Evolutionary conservation across 1,140 invertebrate genomes (phyloP), one percentile per base, ranked within the genome.

Genomic region (Polyergus mexicanus): DNA sequence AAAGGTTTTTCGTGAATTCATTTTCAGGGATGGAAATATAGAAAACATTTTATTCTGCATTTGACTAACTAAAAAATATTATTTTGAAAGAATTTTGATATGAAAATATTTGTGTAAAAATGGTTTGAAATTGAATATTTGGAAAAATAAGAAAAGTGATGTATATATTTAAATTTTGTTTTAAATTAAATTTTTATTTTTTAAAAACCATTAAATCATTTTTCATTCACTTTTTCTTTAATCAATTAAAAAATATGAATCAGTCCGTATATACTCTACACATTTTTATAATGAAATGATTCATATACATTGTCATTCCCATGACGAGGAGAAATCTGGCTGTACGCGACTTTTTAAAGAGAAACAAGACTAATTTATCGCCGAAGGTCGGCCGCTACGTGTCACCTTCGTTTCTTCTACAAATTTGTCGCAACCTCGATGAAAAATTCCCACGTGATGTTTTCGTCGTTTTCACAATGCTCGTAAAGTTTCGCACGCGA

Each of bases 281-380:
- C 7, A 83, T 72, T 74, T 47, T 47, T 83, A 0, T 28, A 62
- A 22, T 72, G 56, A 47, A 81, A 77, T 56, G 1, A 7, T 6
- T 35, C 35, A 3, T 71, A 3, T 71, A 44, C 16, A 16, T 62
- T 22, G 10, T 47, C 51, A 76, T 81, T 89, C 56, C 60, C 68
- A 44, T 54, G 77, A 77, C 71, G 47, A 68, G 60, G 38, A 69
- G 88, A 80, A 87, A 86, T 68, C 78, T 68, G 71, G 11, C 11
- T 16, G 38, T 35, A 68, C 38, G 35, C n/a, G 47, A 68, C 16
- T 75, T 75, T 88, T 90, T 77, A 86, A 78, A 83, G 56, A 41
- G 44, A 28, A 88, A 84, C 68, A 83, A 86, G 62, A 81, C 84
- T 90, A 91, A 91, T 88, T 91, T 88, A 76, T 89, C 66, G 77